Evolutionary conservation across 2,113 vertebrate species (phyloP).

Genomic region (Hydrolagus affinis): DNA sequence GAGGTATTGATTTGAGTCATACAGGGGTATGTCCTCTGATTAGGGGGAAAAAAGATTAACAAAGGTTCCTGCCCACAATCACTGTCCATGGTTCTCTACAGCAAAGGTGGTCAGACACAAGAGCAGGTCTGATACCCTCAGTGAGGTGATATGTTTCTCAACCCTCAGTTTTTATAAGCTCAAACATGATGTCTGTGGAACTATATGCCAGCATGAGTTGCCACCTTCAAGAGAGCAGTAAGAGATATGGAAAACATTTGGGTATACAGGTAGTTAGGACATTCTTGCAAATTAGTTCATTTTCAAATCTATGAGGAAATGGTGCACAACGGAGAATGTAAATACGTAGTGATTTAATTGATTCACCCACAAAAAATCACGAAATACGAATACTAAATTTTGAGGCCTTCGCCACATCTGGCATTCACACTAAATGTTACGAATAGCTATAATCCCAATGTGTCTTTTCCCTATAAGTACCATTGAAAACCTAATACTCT

Average conservation of each 20-base stretch:
- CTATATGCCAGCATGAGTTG: neutral
- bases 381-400: too few species aligned
- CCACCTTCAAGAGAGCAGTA: neutral
- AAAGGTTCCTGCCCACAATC: too few species aligned
- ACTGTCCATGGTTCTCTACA: too few species aligned
- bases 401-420: too few species aligned
- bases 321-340: neutral
- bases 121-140: too few species aligned
- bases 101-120: too few species aligned
- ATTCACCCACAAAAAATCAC: neutral
- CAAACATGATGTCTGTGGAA: neutral
- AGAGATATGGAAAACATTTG: neutral
- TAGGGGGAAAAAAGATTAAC: too few species aligned
- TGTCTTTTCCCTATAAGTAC: slow-evolving; percentile 1
- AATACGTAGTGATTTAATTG: neutral
- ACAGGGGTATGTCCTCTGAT: too few species aligned
- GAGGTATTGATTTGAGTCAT: too few species aligned
- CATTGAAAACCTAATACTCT: slow-evolving; percentile 3
- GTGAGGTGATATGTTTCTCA: too few species aligned
- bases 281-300: neutral
- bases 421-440: neutral
- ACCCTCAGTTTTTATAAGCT: too few species aligned
- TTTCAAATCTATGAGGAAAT: slow-evolving; percentile 6
- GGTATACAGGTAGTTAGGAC: neutral
- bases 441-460: neutral